phyloP scores from a whole-genome alignment of 1,140 invertebrate species.

The Watersipora subatra region DNA sequence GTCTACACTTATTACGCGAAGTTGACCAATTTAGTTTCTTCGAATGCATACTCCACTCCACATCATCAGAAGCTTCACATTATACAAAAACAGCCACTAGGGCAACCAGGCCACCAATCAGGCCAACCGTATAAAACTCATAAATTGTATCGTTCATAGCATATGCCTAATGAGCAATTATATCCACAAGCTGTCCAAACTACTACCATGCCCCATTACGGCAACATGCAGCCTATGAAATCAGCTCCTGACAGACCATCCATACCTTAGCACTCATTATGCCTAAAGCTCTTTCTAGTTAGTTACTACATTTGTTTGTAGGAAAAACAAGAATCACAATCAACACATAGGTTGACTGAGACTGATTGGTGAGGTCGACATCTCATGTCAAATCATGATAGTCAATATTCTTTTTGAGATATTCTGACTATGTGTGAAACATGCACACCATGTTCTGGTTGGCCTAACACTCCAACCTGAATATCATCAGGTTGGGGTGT shows the following conservation, averaged over 20 bases:
- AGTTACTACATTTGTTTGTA: no score
- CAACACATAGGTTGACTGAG: no score
- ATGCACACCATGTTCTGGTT: neutral
- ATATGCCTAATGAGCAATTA: neutral
- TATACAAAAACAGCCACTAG: neutral
- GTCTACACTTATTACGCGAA: neutral
- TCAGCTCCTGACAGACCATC: neutral
- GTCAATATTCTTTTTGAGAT: no score
- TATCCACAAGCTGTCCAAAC: neutral
- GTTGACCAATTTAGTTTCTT: neutral
- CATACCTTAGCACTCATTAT: no score
- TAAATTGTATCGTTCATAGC: no score
- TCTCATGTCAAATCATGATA: no score
- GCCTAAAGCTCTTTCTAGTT: no score
- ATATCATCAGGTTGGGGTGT: no score
- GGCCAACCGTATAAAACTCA: neutral
- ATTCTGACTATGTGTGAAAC: no score
- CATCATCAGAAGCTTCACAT: neutral
- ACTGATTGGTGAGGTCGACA: no score
- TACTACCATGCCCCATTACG: neutral
- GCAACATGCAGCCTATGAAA: neutral
- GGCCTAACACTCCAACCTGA: no score
- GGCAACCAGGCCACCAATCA: neutral
- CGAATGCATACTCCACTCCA: neutral
- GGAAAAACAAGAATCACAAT: no score